Evolutionary conservation across 1,140 invertebrate genomes (phyloP).

Genomic region (Drosophila varians): DNA sequence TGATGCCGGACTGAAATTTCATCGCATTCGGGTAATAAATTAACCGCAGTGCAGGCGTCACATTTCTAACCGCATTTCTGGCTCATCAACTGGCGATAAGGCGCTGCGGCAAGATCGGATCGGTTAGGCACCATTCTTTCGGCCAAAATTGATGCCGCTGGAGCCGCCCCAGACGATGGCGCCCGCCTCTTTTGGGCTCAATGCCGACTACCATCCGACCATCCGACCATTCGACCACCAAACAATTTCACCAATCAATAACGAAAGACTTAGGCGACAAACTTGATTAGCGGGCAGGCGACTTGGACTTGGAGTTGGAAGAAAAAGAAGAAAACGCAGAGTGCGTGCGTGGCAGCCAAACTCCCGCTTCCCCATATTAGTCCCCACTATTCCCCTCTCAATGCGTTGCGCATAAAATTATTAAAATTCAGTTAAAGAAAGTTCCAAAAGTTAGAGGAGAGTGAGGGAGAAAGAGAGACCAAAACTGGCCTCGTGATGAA

Average conservation of each 20-base stretch:
- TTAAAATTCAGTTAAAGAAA: conserved; percentile 82
- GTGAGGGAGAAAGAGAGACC: conserved; percentile 6
- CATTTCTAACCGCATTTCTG: conserved; percentile 43
- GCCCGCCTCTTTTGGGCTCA: conserved; percentile 43
- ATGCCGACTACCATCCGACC: not conserved
- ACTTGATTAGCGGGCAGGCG: conserved; percentile 66
- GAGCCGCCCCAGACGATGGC: conserved; percentile 49
- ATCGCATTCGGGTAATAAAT: conserved; percentile 21
- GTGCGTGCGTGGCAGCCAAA: conserved; percentile 43
- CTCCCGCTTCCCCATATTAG: conserved; percentile 19
- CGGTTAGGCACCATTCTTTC: conserved; percentile 46
- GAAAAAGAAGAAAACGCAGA: too few species aligned
- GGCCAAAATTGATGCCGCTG: conserved; percentile 48
- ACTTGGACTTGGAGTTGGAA: conserved; percentile 10
- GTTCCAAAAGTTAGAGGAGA: conserved; percentile 39
- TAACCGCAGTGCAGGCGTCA: conserved; percentile 1
- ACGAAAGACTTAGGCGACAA: conserved; percentile 81
- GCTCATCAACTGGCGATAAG: conserved; percentile 32
- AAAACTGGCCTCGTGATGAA: conserved; percentile 69
- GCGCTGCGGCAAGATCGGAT: conserved; percentile 34
- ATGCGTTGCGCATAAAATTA: conserved; percentile 76
- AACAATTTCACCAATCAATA: conserved; percentile 81
- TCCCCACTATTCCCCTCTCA: not conserved
- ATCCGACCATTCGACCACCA: conserved; percentile 25
- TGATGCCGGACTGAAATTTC: conserved; percentile 10